Evolutionary conservation across 2,113 vertebrate species (phyloP), one percentile per base, ranked within the genome.

Genomic region (Paradisaea rubra): DNA sequence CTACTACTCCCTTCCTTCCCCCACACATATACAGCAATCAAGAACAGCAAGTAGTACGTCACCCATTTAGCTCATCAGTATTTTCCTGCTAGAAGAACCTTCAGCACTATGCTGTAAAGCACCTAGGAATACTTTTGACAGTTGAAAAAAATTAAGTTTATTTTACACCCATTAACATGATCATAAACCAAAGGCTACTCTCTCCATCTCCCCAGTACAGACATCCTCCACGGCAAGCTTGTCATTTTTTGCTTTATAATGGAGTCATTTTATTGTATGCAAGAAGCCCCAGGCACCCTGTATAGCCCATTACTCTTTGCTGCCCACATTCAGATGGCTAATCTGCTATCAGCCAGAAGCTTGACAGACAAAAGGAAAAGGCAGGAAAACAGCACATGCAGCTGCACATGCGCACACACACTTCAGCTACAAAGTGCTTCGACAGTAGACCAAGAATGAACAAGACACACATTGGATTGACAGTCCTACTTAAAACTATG

Each of bases 321-420:
- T 96, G 92, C 94, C 92, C 92, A 92, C 92, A 83, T 95, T 96
- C 94, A 92, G 90, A 96, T 88, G 82, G 92, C 82, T 96, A 95
- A 96, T 96, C 96, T 96, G 91, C 95, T 77, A 95, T 93, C 96
- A 96, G 80, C 82, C 95, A 96, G 91, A 52, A 94, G 92, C 94
- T 44, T 93, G 91, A 96, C 94, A 96, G 90, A 96, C 95, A 95
- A 96, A 96, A 96, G 90, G 82, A 86, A 69, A 65, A 94, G 86
- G 76, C 90, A 96, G 92, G 71, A 90, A 91, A 93, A 90, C 86
- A 90, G 92, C 82, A 74, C 59, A 86, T 17, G 27, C 4, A 47
- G 93, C 53, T 73, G 76, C 16, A 13, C 66, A 44, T 10, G 65
- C 30, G 17, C 78, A 59, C 19, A 14, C 57, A 33, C 41, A 7